Base-by-base conservation (phyloP, 2,888 invertebrate genomes). In the Drosophila parthenogenetica region DNA sequence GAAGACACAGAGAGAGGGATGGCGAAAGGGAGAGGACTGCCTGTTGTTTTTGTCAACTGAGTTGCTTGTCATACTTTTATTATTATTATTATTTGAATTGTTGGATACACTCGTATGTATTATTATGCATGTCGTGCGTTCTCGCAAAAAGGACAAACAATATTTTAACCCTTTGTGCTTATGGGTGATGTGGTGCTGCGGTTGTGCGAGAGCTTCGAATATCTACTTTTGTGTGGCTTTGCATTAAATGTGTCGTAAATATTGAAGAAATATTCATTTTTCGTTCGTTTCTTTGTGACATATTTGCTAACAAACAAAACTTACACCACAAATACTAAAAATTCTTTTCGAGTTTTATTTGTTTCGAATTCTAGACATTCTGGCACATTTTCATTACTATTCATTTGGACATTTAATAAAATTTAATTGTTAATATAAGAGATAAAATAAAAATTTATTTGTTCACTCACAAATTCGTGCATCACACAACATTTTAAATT, bases 111-210 rank as follows among this genome's bases (percentile, higher is more conserved):
- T 48, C 46, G 42, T 62, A 75, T 82, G 69, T 84, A 78, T 87
- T 82, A 79, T 85, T 87, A 82, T 82, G 88, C 86, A 71, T 69
- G 83, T 76, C 80, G 70, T 70, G 83, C 67, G 70, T 62, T 66
- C 59, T 62, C 65, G 54, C 50, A 49, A 50, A 68, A 54, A 13
- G 35, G 17, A 63, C 67, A 69, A 69, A 67, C 61, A 58, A 77
- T 79, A 73, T 75, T 79, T 76, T 45, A 67, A 74, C 68, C 74
- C 68, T 60, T 74, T 68, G 16, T 39, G 16, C 13, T 17, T 4
- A 5, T 35, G 35, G 13, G 13, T 35, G 8, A 13, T 13, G 2
- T 25, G 17, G n/a, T 3, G 45, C 5, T 5, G n/a, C 7, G 8
- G 17, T 13, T 16, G 35, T 35, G 8, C 4, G 14, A 0, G 13